Evolutionary conservation across 53 echinoderm and acorn worm genomes (phyloP).

Genomic region (Holothuria scabra): DNA sequence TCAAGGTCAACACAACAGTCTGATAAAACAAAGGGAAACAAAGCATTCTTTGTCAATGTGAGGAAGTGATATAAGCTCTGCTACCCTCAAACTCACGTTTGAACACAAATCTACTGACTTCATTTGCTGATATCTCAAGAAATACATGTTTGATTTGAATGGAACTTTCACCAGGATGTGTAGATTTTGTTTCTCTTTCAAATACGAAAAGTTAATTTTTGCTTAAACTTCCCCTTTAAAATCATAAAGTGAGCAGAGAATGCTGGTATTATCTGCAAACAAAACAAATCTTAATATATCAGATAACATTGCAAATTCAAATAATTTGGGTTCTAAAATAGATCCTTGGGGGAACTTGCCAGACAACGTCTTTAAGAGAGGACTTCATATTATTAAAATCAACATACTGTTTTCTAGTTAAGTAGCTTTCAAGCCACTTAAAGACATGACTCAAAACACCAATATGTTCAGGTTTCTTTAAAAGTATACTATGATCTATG

Average conservation of each 20-base stretch:
- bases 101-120: too few species aligned
- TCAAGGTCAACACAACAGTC: too few species aligned
- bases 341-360: slow-evolving; percentile 44
- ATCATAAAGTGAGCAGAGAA: slow-evolving; percentile 35
- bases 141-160: too few species aligned
- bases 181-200: too few species aligned
- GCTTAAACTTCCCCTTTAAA: too few species aligned
- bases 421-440: neutral
- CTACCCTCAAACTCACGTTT: too few species aligned
- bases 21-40: too few species aligned
- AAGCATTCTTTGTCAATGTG: too few species aligned
- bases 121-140: too few species aligned
- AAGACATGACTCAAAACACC: neutral
- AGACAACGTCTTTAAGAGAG: neutral
- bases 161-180: too few species aligned
- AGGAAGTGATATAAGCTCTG: too few species aligned
- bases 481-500: neutral
- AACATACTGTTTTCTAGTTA: slow-evolving; percentile 26
- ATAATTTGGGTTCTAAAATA: slow-evolving; percentile 23
- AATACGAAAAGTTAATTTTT: too few species aligned
- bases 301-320: neutral
- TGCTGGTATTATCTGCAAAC: slow-evolving; percentile 43
- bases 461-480: neutral
- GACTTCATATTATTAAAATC: neutral
- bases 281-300: slow-evolving; percentile 7